These are phyloP conservation scores for Drosophila kohkoa DNA, from an alignment of 1,140 invertebrate genomes.

Conservation along the genomic window DNA sequence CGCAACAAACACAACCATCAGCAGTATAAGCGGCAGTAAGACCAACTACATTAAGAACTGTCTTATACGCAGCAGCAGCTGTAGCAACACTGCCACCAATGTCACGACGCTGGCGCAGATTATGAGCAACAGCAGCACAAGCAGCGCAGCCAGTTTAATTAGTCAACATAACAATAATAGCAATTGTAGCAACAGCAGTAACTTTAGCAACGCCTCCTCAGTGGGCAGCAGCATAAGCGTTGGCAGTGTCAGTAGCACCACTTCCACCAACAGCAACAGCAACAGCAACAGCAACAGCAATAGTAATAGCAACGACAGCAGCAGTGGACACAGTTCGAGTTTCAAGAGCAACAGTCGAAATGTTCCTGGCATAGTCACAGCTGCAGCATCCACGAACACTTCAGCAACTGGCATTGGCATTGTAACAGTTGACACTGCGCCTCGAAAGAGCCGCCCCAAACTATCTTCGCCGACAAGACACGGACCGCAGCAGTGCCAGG, in stretches of 20 bases:
- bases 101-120: conserved; percentile 83
- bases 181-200: conserved; percentile 77
- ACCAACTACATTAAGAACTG: conserved; percentile 82
- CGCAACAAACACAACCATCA: conserved; percentile 68
- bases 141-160: conserved; percentile 74
- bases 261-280: conserved; percentile 37
- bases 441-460: conserved; percentile 90
- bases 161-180: conserved; percentile 76
- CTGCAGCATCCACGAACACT: conserved; percentile 49
- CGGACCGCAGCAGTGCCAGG: conserved; percentile 92
- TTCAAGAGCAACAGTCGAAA: conserved; percentile 65
- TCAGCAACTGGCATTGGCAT: conserved; percentile 64
- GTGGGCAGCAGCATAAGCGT: conserved; percentile 76
- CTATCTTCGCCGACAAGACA: conserved; percentile 91
- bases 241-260: conserved; percentile 53
- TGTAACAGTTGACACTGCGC: conserved; percentile 58
- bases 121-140: conserved; percentile 83
- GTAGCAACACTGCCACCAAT: conserved; percentile 82
- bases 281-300: conserved; percentile 50
- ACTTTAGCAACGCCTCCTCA: conserved; percentile 73
- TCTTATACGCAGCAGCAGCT: conserved; percentile 82
- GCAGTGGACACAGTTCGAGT: conserved; percentile 42
- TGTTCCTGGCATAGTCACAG: conserved; percentile 43
- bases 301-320: conserved; percentile 52
- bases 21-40: conserved; percentile 50